phyloP scores from a whole-genome alignment of 1,140 invertebrate species.

The Caenorhabditis brenneri region DNA sequence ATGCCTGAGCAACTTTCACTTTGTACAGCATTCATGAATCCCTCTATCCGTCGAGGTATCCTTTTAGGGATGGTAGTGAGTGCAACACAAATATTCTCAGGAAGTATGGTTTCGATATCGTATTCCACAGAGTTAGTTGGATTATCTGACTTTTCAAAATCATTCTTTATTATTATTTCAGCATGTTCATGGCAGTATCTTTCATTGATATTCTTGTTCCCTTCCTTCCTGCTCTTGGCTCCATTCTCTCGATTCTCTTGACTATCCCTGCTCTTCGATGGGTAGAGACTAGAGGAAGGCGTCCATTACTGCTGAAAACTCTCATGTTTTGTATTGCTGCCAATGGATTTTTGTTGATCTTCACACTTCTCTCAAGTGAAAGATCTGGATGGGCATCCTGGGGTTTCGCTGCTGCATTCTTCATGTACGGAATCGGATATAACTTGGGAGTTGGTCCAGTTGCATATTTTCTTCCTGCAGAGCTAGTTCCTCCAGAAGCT shows the following conservation, averaged over 20 bases:
- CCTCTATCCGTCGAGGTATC: constrained; percentile 52
- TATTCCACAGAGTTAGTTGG: constrained; percentile 58
- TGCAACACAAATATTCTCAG: constrained; percentile 59
- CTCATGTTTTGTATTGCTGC: constrained; percentile 59
- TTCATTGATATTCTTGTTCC: constrained; percentile 58
- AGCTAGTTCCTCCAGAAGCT: constrained; percentile 58
- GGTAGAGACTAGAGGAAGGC: constrained; percentile 59
- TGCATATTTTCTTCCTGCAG: constrained; percentile 62
- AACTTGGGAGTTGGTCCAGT: constrained; percentile 62
- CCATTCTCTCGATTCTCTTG: constrained; percentile 57
- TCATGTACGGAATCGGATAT: constrained; percentile 62
- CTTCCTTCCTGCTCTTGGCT: constrained; percentile 59
- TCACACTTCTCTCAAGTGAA: constrained; percentile 55
- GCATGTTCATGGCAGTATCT: constrained; percentile 61
- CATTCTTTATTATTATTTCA: constrained; percentile 35
- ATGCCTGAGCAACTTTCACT: constrained; percentile 45
- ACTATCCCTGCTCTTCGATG: constrained; percentile 61
- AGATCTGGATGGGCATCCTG: constrained; percentile 52
- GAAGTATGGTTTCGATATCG: constrained; percentile 60
- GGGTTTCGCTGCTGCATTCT: constrained; percentile 57
- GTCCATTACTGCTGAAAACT: constrained; percentile 57
- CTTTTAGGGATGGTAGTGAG: constrained; percentile 60
- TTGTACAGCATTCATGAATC: constrained; percentile 43
- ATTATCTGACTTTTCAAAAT: neutral
- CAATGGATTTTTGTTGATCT: constrained; percentile 54